phyloP scores from a whole-genome alignment of 2,888 invertebrate genomes.

The Mesoligia furuncula region DNA sequence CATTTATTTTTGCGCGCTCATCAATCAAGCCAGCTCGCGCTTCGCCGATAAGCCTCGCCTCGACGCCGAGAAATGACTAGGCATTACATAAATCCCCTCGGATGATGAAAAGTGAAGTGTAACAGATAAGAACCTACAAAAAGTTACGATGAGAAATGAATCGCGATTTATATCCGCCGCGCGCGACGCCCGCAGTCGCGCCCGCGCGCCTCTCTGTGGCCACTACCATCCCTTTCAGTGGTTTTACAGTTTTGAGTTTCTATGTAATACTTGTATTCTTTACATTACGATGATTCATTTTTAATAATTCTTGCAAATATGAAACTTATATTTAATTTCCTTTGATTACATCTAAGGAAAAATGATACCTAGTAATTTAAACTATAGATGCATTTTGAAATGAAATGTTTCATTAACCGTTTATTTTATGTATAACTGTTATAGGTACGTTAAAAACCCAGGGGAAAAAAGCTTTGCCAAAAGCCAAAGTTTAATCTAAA shows the following conservation, averaged over 20 bases:
- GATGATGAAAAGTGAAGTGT: constrained; percentile 91
- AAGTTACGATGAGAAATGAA: constrained; percentile 91
- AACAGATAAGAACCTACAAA: constrained; percentile 91
- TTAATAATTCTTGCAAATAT: neutral
- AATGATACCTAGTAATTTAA: neutral
- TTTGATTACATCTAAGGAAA: neutral
- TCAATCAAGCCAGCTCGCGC: constrained; percentile 90
- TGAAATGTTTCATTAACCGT: neutral
- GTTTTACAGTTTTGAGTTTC: constrained; percentile 37
- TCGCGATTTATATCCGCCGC: constrained; percentile 90
- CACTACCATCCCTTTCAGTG: constrained; percentile 21
- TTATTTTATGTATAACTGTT: constrained; percentile 31
- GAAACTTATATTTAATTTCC: neutral
- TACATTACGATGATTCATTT: neutral
- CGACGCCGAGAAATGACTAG: constrained; percentile 91
- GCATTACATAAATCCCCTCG: constrained; percentile 91
- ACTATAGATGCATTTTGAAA: neutral
- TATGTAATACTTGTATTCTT: constrained; percentile 20
- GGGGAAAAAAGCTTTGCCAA: constrained; percentile 73
- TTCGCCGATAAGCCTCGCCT: constrained; percentile 89
- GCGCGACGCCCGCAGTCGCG: constrained; percentile 77
- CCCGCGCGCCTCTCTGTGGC: constrained; percentile 48
- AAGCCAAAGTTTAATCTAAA: constrained; percentile 87
- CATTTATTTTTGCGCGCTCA: constrained; percentile 91
- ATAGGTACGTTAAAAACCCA: constrained; percentile 63